These are phyloP conservation scores for Crocallis elinguaria DNA, from an alignment of 2,888 invertebrate species.

Conservation along the genomic window DNA sequence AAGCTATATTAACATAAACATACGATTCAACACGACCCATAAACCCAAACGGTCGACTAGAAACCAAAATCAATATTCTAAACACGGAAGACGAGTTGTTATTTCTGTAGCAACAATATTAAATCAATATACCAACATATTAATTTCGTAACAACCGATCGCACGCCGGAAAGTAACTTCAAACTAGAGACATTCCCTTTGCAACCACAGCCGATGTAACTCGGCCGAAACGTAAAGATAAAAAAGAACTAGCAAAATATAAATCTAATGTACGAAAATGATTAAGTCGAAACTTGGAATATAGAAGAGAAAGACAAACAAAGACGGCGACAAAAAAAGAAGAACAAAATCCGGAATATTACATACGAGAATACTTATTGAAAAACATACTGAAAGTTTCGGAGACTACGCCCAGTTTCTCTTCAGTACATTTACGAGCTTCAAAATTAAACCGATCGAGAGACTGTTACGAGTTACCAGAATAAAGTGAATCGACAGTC, in stretches of 20 bases:
- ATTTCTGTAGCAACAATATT: slow-evolving; percentile 17
- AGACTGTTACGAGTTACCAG: too few relatives aligned
- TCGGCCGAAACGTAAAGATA: not conserved
- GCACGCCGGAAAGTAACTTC: not conserved
- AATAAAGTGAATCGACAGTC: too few relatives aligned
- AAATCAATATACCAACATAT: not conserved
- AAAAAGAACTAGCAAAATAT: not conserved
- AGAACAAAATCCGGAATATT: too few relatives aligned
- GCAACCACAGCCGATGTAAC: not conserved
- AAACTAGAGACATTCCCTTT: not conserved
- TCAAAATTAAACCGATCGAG: too few relatives aligned
- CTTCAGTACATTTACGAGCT: too few relatives aligned
- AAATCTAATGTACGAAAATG: not conserved
- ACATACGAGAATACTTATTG: too few relatives aligned
- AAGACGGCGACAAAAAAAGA: too few relatives aligned
- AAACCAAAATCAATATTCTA: slow-evolving; percentile 2
- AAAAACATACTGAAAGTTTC: too few relatives aligned
- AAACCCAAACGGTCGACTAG: not conserved
- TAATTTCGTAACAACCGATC: not conserved
- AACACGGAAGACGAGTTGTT: not conserved
- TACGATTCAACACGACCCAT: not conserved
- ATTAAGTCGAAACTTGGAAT: too few relatives aligned
- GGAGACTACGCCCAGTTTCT: too few relatives aligned
- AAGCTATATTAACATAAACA: too few relatives aligned
- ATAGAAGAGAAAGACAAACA: too few relatives aligned